Evolutionary conservation across 2,797 vertebrate genomes (phyloP).

Genomic region (Erithacus rubecula): DNA sequence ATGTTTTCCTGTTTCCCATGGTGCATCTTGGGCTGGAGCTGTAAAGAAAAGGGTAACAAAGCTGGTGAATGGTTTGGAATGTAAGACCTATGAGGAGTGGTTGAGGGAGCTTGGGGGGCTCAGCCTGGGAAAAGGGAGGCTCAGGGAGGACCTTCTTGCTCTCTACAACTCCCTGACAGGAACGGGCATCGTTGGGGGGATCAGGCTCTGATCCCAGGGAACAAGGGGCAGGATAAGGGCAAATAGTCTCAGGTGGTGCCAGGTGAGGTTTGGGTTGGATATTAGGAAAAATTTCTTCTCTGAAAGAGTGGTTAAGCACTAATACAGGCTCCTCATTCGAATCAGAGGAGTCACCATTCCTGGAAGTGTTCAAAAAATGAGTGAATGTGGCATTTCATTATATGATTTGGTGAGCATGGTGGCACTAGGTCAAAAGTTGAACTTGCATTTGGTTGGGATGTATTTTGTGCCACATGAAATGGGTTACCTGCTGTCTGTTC

Average conservation of each 20-base stretch:
- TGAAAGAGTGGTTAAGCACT: background rate
- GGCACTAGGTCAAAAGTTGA: accelerated
- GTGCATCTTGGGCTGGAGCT: background rate
- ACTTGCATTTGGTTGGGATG: background rate
- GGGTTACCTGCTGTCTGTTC: background rate
- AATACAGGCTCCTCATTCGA: background rate
- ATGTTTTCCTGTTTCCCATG: background rate
- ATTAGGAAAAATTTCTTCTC: background rate
- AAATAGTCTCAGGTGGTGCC: background rate
- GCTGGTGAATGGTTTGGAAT: background rate
- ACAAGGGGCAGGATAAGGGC: background rate
- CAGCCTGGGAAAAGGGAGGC: background rate
- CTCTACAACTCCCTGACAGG: background rate
- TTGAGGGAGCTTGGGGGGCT: background rate
- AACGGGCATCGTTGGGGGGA: accelerated
- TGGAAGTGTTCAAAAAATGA: background rate
- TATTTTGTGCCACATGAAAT: accelerated
- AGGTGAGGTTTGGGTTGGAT: background rate
- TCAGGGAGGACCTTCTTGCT: background rate
- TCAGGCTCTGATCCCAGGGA: background rate
- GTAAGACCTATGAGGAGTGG: background rate
- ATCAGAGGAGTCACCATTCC: background rate
- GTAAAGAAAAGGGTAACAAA: background rate
- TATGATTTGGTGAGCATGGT: background rate
- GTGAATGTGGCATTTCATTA: background rate